These are phyloP conservation scores for Dromiciops gliroides DNA, from an alignment of 2,113 vertebrate genomes.

Conservation along the genomic window DNA sequence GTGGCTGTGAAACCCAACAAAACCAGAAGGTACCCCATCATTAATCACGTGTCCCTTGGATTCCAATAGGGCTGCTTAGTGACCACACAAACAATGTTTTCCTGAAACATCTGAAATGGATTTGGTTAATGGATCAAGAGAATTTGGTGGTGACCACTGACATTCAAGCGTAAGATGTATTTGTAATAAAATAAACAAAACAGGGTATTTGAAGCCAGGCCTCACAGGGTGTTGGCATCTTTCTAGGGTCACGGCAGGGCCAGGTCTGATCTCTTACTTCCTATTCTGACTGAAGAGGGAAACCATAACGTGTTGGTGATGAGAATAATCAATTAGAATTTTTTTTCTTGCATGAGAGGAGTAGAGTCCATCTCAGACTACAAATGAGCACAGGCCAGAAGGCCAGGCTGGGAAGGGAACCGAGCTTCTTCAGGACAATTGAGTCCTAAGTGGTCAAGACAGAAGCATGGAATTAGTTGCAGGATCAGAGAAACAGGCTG, in stretches of 20 bases:
- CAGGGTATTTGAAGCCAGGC: neutral
- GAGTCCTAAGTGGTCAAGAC: neutral
- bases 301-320: neutral
- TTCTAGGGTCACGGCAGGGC: neutral
- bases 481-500: neutral
- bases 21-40: neutral
- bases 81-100: neutral
- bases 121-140: neutral
- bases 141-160: neutral
- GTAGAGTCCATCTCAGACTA: neutral
- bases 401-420: neutral
- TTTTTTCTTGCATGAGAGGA: neutral
- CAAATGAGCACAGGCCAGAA: neutral
- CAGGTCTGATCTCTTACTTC: neutral
- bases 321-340: neutral
- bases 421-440: neutral
- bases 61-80: neutral
- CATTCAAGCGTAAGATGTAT: neutral
- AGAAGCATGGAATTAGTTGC: neutral
- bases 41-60: neutral
- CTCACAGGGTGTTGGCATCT: neutral
- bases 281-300: neutral
- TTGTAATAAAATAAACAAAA: neutral
- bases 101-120: neutral
- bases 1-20: neutral